phyloP scores from a whole-genome alignment of 30 jellyfish, hydroid and myxozoan genomes.

The Aurelia aurita complex sp. Pacific region DNA sequence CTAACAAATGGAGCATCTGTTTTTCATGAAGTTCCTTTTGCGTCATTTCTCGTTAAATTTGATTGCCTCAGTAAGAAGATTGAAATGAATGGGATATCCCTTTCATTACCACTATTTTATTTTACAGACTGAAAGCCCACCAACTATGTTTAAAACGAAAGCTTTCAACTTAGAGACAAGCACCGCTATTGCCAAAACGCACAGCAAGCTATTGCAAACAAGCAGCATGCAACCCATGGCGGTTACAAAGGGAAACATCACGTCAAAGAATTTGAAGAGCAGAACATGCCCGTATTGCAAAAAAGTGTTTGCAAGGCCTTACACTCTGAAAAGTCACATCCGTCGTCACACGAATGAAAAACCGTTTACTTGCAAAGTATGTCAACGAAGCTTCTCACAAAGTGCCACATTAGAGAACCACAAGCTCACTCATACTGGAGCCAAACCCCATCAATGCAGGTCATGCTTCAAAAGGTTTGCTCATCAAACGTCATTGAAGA shows the following conservation, averaged over 20 bases:
- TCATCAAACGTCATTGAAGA: slow-evolving; percentile 68
- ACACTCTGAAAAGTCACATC: slow-evolving; percentile 73
- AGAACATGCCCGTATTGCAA: slow-evolving; percentile 70
- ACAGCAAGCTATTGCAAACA: too few species aligned
- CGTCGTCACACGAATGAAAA: slow-evolving; percentile 76
- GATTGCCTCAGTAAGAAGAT: too few species aligned
- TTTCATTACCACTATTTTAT: background rate
- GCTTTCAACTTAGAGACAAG: background rate
- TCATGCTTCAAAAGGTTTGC: slow-evolving; percentile 69
- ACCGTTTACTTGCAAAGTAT: slow-evolving; percentile 62
- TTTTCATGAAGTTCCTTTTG: too few species aligned
- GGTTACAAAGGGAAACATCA: background rate
- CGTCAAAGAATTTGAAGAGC: slow-evolving; percentile 42
- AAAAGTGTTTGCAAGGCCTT: slow-evolving; percentile 71
- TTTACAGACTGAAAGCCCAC: background rate
- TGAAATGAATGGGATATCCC: too few species aligned
- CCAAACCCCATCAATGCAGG: slow-evolving; percentile 65
- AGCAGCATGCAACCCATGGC: background rate
- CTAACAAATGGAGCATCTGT: too few species aligned
- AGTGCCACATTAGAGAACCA: slow-evolving; percentile 79
- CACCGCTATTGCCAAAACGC: too few species aligned
- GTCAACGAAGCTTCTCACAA: slow-evolving; percentile 74
- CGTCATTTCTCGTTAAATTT: too few species aligned
- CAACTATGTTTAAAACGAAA: background rate
- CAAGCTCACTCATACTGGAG: slow-evolving; percentile 82